These are phyloP conservation scores for Calephelis nemesis DNA, from an alignment of 1,140 invertebrate species.

Conservation along the genomic window DNA sequence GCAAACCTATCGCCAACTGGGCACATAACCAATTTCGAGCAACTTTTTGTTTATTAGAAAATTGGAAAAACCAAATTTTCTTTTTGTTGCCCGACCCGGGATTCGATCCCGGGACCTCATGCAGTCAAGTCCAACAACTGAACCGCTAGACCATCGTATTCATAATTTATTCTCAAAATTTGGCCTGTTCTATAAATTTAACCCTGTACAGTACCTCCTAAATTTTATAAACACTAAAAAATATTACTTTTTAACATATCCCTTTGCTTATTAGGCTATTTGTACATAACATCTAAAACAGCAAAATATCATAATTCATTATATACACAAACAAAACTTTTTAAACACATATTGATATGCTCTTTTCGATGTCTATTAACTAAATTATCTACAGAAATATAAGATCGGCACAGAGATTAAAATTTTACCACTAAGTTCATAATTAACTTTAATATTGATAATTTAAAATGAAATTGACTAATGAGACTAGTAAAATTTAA, in stretches of 20 bases:
- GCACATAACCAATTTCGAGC: too few species aligned
- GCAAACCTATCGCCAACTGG: too few species aligned
- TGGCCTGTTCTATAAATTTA: too few species aligned
- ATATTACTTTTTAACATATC: background rate
- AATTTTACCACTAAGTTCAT: background rate
- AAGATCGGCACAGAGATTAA: constrained; percentile 9
- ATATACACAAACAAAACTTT: constrained; percentile 4
- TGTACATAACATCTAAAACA: background rate
- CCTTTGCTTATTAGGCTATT: constrained; percentile 6
- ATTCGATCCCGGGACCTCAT: too few species aligned
- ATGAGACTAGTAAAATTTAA: background rate
- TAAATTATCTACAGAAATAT: background rate
- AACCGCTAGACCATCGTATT: too few species aligned
- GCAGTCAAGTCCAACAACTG: too few species aligned
- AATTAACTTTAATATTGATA: background rate
- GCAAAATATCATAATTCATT: background rate
- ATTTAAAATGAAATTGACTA: background rate
- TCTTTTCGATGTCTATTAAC: background rate
- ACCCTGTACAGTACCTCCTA: background rate
- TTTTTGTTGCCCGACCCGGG: too few species aligned
- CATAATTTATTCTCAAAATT: too few species aligned
- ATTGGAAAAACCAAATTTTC: too few species aligned
- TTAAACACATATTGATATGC: background rate
- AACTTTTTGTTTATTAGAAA: too few species aligned
- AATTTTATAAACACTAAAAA: constrained; percentile 3